A percentile compares a stretch with the other conserved stretches of the same genome.
phyloP scores from a whole-genome alignment of 1,140 invertebrate species.

The Melipona quadrifasciata region DNA sequence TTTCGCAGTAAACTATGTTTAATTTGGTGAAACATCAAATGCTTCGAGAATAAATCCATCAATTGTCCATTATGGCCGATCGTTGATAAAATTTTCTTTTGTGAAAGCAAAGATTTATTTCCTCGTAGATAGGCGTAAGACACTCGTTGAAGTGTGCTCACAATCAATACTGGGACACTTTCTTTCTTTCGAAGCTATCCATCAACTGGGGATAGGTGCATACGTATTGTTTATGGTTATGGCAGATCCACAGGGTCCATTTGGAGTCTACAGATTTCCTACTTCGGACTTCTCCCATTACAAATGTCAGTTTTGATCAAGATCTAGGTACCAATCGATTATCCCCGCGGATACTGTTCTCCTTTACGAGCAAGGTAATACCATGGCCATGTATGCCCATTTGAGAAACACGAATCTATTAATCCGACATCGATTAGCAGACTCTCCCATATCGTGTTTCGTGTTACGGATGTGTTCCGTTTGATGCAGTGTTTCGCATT shows the following conservation, averaged over 20 bases:
- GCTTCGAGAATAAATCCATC: neutral
- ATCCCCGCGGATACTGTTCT: slow-evolving; percentile 33
- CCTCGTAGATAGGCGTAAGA: neutral
- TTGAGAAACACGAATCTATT: slow-evolving; percentile 61
- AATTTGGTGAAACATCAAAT: neutral
- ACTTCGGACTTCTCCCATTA: slow-evolving; percentile 19
- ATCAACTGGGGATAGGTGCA: neutral
- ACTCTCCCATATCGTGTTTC: slow-evolving; percentile 40
- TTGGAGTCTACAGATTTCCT: neutral
- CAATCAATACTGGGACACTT: neutral
- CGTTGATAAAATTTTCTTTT: neutral
- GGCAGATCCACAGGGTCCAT: neutral
- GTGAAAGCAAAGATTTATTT: neutral
- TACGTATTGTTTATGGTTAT: neutral
- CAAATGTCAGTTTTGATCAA: slow-evolving; percentile 2
- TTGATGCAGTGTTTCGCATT: neutral
- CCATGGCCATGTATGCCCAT: slow-evolving; percentile 38
- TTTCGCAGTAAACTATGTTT: neutral
- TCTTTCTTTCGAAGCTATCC: neutral
- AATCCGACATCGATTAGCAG: slow-evolving; percentile 56
- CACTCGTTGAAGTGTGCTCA: neutral
- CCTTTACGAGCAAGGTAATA: slow-evolving; percentile 53
- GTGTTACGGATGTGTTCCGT: slow-evolving; percentile 12
- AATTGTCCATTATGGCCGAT: too few species aligned
- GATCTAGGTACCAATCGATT: slow-evolving; percentile 13